Base-by-base conservation (phyloP, 2,888 invertebrate genomes). In the Junonia oenone region DNA sequence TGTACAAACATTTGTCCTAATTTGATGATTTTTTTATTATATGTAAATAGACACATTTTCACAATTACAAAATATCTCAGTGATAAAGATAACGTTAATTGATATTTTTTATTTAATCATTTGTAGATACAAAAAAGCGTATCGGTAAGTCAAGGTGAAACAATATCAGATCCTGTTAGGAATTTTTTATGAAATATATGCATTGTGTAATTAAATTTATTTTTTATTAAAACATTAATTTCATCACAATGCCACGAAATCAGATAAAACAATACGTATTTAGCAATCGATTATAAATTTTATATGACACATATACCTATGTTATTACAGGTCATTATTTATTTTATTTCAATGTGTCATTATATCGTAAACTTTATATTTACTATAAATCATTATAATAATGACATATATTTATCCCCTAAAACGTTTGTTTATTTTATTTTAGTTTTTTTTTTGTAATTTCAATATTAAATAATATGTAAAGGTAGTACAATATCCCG, bases 81-180 rank as follows among this genome's bases (percentile, higher is more conserved):
- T 11, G 51, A 47, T 13, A 35, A 46, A 38, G 57, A 58, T 51
- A 58, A 55, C 27, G n/a, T 26, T 51, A 55, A 58, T 51, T 47
- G 37, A 37, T 47, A 46, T 49, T 27, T 55, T 58, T 52, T 51
- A 31, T 45, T 51, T n/a, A 55, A 37, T 55, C 33, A 40, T 27
- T 47, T 55, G 26, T 45, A 43, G 29, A 40, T 55, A 54, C 46
- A 47, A 51, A 51, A 56, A 46, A 31, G n/a, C 38, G 17, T 58
- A 55, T 50, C 45, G 54, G 60, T 55, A 62, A 60, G 51, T 57
- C 63, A 70, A 66, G 67, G 66, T 59, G 57, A 56, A 31, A 35
- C 45, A 19, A 38, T 65, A 68, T 68, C 66, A 45, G 59, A 68
- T 68, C 68, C 68, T 68, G 66, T 61, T 67, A 37, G 48, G 19